Percentiles rank a stretch among this genome's conserved stretches.
Evolutionary conservation across 2,797 vertebrate species (phyloP).

Genomic region (Momotus momota): DNA sequence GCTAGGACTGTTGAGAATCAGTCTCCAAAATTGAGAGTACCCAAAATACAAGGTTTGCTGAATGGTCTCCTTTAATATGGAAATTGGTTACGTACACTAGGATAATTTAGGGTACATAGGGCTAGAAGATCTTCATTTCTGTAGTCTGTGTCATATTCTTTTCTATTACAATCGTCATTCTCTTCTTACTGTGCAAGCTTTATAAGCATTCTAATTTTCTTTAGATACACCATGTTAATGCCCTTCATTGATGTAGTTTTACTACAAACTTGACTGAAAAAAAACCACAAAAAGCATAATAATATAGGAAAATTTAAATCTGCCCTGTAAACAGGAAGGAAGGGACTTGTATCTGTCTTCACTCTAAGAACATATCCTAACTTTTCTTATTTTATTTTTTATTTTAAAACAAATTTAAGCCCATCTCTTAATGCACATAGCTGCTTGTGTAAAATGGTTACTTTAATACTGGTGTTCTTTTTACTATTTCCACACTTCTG

Average conservation of each 20-base stretch:
- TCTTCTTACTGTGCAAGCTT: not conserved
- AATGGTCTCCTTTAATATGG: not conserved
- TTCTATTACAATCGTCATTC: not conserved
- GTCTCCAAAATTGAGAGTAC: not conserved
- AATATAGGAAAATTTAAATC: not conserved
- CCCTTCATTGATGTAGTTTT: not conserved
- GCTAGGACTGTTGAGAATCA: not conserved
- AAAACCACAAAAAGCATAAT: not conserved
- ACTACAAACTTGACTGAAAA: not conserved
- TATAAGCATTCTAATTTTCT: not conserved
- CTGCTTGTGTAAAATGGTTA: not conserved
- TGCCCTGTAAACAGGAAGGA: not conserved
- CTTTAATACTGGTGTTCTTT: not conserved
- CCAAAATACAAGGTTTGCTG: not conserved
- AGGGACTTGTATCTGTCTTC: not conserved
- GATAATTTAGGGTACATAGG: not conserved
- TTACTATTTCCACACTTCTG: not conserved
- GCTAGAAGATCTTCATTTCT: not conserved
- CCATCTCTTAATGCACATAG: not conserved
- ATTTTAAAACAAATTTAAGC: not conserved
- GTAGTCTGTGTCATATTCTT: not conserved
- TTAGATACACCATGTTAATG: not conserved
- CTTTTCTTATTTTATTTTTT: not conserved
- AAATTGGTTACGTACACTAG: not conserved
- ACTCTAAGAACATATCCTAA: not conserved